phyloP scores from a whole-genome alignment of 2,113 vertebrate genomes.

The Ardeotis arabs region DNA sequence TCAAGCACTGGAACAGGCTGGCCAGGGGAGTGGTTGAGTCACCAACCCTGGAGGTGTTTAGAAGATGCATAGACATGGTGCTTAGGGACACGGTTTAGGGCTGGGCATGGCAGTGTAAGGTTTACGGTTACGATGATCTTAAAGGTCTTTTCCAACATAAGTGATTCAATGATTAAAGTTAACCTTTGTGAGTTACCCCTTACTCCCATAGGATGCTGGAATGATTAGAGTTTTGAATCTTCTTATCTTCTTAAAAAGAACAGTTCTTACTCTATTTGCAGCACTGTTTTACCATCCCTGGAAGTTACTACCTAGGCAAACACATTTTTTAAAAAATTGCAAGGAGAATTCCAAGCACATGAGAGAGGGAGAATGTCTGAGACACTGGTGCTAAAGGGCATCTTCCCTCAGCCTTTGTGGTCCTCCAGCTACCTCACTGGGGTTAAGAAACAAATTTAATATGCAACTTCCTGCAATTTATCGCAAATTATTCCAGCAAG shows the following conservation, averaged over 20 bases:
- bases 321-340: not conserved
- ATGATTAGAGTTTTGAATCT: not conserved
- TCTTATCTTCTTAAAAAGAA: not conserved
- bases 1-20: not conserved
- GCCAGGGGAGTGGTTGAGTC: not conserved
- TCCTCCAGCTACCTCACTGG: not conserved
- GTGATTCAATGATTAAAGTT: not conserved
- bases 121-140: not conserved
- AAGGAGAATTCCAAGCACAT: not conserved
- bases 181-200: not conserved
- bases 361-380: not conserved
- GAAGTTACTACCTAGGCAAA: not conserved
- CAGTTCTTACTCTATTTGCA: not conserved
- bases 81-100: not conserved
- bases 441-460: not conserved
- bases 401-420: not conserved
- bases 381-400: not conserved
- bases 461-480: not conserved
- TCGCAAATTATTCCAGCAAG: not conserved
- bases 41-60: too few species aligned
- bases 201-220: not conserved
- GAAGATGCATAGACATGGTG: too few species aligned
- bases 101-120: accelerated
- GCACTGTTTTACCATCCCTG: not conserved
- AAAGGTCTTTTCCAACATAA: not conserved